Base-by-base conservation (phyloP, 2,888 invertebrate genomes). In the Amphimallon solstitiale region DNA sequence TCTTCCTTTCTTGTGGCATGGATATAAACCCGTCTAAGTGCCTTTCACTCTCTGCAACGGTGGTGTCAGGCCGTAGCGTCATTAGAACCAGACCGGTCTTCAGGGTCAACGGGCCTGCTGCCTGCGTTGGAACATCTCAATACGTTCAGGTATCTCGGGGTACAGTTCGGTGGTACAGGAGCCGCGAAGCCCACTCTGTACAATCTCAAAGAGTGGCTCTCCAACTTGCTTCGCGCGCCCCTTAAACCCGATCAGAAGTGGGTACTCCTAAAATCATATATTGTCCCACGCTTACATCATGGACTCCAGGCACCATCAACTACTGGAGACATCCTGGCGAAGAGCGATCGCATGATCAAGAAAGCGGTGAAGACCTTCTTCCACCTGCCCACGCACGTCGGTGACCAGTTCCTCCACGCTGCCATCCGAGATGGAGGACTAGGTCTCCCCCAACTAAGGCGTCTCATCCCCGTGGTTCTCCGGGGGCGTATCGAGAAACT, bases 161-260 rank as follows among this genome's bases (percentile, higher is more conserved):
- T 78, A 0, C 69, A 74, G 7, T 76, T 76, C 56, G 59, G 63
- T 15, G 70, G 75, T 0, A 21, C 71, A 38, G 77, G 78, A 59
- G 59, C 43, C n/a, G n/a, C 6, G 4, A 69, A 63, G 15, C 72
- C 68, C 0, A 21, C 40, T 7, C 15, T 59, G 1, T 4, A n/a
- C 37, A 68, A 65, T 59, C 59, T 70, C 6, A 61, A 59, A 19
- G 15, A 29, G 2, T 74, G 73, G 52, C 64, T 81, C 2, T 34
- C 66, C 1, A 74, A 74, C 54, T 61, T 81, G 43, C n/a, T n/a
- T n/a, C n/a, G n/a, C n/a, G 63, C 65, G 2, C 62, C 80, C 0
- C 71, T 82, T 0, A 81, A 81, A 63, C 82, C 81, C 0, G 78
- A 81, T 48, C 82, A 83, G 69, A 74, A 79, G 63, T 37, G 79